Evolutionary conservation across 2,113 vertebrate species (phyloP).

Genomic region (Tetrao urogallus): DNA sequence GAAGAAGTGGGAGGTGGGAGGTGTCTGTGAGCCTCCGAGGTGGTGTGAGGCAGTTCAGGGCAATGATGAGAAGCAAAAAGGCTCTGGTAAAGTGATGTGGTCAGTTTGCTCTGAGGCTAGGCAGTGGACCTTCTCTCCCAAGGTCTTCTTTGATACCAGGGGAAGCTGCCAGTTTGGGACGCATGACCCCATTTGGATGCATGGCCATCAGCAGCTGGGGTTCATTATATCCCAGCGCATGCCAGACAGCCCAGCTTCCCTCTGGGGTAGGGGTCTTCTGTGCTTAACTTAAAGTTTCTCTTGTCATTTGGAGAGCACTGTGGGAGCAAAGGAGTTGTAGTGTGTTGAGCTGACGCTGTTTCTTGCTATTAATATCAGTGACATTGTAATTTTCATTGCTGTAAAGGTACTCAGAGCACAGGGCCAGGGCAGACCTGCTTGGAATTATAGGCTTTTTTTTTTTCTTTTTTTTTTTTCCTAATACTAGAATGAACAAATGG

Average conservation of each 20-base stretch:
- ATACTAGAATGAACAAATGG: not conserved
- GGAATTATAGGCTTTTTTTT: not conserved
- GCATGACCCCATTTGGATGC: not conserved
- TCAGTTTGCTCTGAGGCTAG: not conserved
- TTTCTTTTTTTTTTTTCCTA: not conserved
- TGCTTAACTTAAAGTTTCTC: not conserved
- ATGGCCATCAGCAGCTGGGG: not conserved
- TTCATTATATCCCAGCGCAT: not conserved
- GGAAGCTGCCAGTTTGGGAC: not conserved
- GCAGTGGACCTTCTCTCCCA: not conserved
- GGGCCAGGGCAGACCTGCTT: not conserved
- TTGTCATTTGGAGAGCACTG: not conserved
- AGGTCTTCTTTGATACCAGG: not conserved
- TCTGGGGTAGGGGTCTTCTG: not conserved
- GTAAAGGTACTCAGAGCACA: slow-evolving; percentile 11
- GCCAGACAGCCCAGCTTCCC: not conserved
- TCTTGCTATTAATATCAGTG: not conserved
- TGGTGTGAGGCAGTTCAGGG: not conserved
- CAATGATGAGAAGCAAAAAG: not conserved
- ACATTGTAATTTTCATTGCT: not conserved
- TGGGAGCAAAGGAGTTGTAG: not conserved
- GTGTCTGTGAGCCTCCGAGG: rapidly evolving
- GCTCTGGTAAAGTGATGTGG: not conserved
- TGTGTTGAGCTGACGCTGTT: not conserved
- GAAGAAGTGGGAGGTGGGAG: not conserved